A percentile compares a stretch with the other conserved stretches of the same genome.
Conservation (phyloP, 2,797 vertebrate species). For the Lithobates pipiens region DNA sequence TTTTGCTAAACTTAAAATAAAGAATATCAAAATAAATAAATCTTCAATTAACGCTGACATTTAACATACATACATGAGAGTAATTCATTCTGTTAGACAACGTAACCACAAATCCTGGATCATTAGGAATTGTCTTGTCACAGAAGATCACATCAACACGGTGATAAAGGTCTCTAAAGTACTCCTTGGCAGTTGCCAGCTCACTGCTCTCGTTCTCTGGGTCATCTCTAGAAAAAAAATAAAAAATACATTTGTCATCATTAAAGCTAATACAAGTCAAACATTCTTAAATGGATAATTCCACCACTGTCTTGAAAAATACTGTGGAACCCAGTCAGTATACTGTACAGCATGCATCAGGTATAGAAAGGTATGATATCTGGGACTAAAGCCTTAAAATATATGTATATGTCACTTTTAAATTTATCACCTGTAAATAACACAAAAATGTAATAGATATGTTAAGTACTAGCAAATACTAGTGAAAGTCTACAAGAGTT, state of each 20-base stretch:
- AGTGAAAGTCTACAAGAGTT: no score
- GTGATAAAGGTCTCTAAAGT: slow-evolving; percentile 98
- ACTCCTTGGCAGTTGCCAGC: slow-evolving; percentile 96
- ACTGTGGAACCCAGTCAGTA: no score
- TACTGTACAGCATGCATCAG: no score
- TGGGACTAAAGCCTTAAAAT: no score
- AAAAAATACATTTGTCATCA: no score
- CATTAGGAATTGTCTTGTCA: slow-evolving; percentile 98
- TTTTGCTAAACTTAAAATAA: not conserved
- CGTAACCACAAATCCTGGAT: slow-evolving; percentile 97
- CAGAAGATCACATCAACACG: slow-evolving; percentile 99
- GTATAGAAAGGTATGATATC: no score
- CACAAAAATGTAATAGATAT: no score
- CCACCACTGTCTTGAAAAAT: no score
- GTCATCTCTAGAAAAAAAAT: slow-evolving; percentile 86
- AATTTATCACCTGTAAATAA: no score
- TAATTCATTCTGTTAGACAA: slow-evolving; percentile 99
- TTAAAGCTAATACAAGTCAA: not conserved
- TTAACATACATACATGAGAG: slow-evolving; percentile 86
- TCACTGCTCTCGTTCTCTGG: slow-evolving; percentile 97
- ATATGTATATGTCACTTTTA: no score
- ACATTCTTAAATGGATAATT: no score
- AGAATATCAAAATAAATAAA: not conserved
- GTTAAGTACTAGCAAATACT: no score
- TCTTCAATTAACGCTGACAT: not conserved